Base-by-base conservation (phyloP, 2,888 invertebrate genomes). In the Zelleria hepariella region DNA sequence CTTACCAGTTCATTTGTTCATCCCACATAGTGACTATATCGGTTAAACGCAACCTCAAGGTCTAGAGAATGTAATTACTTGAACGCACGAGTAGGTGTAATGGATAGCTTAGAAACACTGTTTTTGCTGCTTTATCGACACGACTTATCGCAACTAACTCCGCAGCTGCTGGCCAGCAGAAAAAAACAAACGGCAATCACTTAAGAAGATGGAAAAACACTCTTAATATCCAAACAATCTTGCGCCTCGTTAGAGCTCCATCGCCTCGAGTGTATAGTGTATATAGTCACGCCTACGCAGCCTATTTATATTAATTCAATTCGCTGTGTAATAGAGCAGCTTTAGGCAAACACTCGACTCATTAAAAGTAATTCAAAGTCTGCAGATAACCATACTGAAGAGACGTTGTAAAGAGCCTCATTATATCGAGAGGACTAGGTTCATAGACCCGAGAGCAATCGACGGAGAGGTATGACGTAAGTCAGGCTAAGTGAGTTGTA, bases 331-430 rank as follows among this genome's bases (percentile, higher is more conserved):
- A 53, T 25, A 23, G 24, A 53, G 53, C 24, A 8, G 53, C 24
- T 24, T 23, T 25, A 47, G 60, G 64, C 62, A 63, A 69, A 68
- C 73, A 73, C 66, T 64, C 63, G 66, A 66, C 68, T 78, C 77
- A 80, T 82, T 82, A 80, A 73, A 74, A 70, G 64, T 67, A 67
- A 72, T 79, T 75, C 75, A 69, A 70, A 67, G 70, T 67, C 68
- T 65, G 68, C 70, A 72, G 69, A 72, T 74, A 71, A 71, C 69
- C 66, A 74, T 75, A 42, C 73, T 67, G 69, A 70, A 79, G 75
- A 73, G 74, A 73, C 70, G 71, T 71, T 70, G 66, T 73, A 74
- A 73, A 76, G 76, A 78, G 23, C 70, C 74, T 78, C 77, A 77
- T 79, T 79, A 80, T 76, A 76, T 73, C 70, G 70, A 68, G 74